phyloP scores from a whole-genome alignment of 1,140 invertebrate species.

The Drosophila ercepeae region DNA sequence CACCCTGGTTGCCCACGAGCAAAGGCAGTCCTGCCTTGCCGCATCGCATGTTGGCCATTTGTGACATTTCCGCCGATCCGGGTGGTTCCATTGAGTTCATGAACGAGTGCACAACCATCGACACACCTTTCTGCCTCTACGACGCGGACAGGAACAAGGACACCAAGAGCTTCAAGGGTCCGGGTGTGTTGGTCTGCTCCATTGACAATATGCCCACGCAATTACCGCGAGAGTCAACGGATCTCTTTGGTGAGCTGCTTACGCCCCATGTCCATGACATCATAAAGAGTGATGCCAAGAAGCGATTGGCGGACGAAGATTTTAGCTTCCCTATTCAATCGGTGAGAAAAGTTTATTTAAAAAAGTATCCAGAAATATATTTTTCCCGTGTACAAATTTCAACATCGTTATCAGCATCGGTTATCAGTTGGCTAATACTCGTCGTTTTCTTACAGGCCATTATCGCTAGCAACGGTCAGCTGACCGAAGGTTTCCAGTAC shows the following conservation, averaged over 20 bases:
- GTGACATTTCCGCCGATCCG: constrained; percentile 99
- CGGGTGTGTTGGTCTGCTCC: constrained; percentile 98
- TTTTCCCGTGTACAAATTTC: neutral
- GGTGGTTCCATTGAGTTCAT: constrained; percentile 99
- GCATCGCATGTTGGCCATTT: constrained; percentile 95
- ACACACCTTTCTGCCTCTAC: constrained; percentile 99
- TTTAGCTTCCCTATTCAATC: constrained; percentile 91
- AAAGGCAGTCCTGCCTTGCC: constrained; percentile 95
- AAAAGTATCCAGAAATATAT: too few species aligned
- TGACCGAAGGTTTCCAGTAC: constrained; percentile 97
- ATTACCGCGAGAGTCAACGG: constrained; percentile 97
- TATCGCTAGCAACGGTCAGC: constrained; percentile 96
- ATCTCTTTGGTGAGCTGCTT: constrained; percentile 98
- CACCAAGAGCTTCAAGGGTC: constrained; percentile 97
- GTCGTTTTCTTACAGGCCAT: constrained; percentile 88
- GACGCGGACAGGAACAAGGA: constrained; percentile 99
- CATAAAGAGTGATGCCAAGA: constrained; percentile 94
- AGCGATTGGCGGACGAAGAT: constrained; percentile 91
- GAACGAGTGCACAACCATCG: constrained; percentile 99
- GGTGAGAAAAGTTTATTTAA: too few species aligned
- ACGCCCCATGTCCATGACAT: constrained; percentile 96
- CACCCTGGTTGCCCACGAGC: constrained; percentile 95
- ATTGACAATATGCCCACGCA: constrained; percentile 99
- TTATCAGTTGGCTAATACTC: constrained; percentile 20
- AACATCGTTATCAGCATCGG: constrained; percentile 12